A percentile compares a stretch with the other conserved stretches of the same genome.
These are phyloP conservation scores for Tryphoninae sp. DNA, from an alignment of 2,888 invertebrate species.

Conservation along the genomic window DNA sequence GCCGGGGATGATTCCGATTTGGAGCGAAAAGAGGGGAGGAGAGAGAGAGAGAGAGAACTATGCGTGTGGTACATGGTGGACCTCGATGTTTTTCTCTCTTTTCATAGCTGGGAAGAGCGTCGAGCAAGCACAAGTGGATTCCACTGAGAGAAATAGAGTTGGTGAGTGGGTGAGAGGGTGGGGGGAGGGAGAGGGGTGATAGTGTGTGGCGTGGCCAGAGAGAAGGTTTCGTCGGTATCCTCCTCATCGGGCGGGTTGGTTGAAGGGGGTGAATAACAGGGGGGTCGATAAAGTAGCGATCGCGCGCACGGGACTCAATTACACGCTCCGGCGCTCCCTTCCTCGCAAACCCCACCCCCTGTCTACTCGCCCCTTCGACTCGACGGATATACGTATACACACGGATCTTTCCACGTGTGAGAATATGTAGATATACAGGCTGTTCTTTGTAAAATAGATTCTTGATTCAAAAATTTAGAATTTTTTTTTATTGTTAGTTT, in stretches of 20 bases:
- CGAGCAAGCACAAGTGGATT: slow-evolving; percentile 49
- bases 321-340: slow-evolving; percentile 78
- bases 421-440: too few relatives aligned
- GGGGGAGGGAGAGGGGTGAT: slow-evolving; percentile 53
- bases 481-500: neutral
- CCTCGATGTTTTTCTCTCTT: slow-evolving; percentile 5
- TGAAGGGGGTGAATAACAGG: slow-evolving; percentile 68
- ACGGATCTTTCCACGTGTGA: slow-evolving; percentile 23
- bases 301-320: slow-evolving; percentile 80
- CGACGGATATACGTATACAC: slow-evolving; percentile 16
- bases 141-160: slow-evolving; percentile 51
- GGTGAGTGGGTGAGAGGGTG: slow-evolving; percentile 54
- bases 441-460: too few relatives aligned
- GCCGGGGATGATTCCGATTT: slow-evolving; percentile 39
- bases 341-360: slow-evolving; percentile 52
- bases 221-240: slow-evolving; percentile 60
- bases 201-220: slow-evolving; percentile 61
- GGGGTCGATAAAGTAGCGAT: slow-evolving; percentile 81
- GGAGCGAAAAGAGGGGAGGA: slow-evolving; percentile 12
- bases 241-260: slow-evolving; percentile 45
- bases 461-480: neutral
- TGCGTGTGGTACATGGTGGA: slow-evolving; percentile 46
- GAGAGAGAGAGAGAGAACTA: slow-evolving; percentile 19
- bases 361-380: slow-evolving; percentile 46
- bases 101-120: slow-evolving; percentile 20